phyloP scores from a whole-genome alignment of 2,113 vertebrate species.

The Limnothrissa miodon region DNA sequence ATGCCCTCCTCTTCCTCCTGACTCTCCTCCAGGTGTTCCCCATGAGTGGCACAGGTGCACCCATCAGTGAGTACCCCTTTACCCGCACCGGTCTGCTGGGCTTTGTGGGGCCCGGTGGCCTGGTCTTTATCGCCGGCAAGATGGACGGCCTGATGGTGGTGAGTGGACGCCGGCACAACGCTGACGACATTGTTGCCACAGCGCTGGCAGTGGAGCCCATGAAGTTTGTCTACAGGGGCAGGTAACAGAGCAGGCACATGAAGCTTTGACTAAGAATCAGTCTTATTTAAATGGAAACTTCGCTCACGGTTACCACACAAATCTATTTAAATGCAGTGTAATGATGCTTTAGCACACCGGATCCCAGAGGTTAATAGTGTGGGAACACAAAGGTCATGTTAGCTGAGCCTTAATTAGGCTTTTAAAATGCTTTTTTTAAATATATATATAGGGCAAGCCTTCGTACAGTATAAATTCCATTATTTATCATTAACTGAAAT shows the following conservation, averaged over 20 bases:
- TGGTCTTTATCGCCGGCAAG: slow-evolving; percentile 97
- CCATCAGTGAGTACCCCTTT: slow-evolving; percentile 95
- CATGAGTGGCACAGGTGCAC: slow-evolving; percentile 84
- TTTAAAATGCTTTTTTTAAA: background rate
- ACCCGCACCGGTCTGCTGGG: slow-evolving; percentile 91
- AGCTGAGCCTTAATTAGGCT: background rate
- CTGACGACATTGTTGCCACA: slow-evolving; percentile 96
- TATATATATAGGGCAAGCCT: background rate
- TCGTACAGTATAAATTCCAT: background rate
- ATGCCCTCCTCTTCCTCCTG: background rate
- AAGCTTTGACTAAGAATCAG: background rate
- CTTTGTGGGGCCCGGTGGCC: slow-evolving; percentile 94
- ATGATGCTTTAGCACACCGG: background rate
- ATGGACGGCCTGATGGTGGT: slow-evolving; percentile 99
- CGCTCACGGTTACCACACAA: background rate
- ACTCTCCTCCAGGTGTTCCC: slow-evolving; percentile 85
- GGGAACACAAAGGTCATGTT: background rate
- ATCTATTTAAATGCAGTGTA: background rate
- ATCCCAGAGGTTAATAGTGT: background rate
- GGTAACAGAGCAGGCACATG: slow-evolving; percentile 68
- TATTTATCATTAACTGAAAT: background rate
- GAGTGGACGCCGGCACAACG: slow-evolving; percentile 93
- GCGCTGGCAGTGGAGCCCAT: slow-evolving; percentile 96
- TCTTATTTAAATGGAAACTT: background rate
- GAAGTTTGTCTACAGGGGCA: slow-evolving; percentile 98